Evolutionary conservation across 2,113 vertebrate species (phyloP), one percentile per base, ranked within the genome.

Genomic region (Tringa solitaria): DNA sequence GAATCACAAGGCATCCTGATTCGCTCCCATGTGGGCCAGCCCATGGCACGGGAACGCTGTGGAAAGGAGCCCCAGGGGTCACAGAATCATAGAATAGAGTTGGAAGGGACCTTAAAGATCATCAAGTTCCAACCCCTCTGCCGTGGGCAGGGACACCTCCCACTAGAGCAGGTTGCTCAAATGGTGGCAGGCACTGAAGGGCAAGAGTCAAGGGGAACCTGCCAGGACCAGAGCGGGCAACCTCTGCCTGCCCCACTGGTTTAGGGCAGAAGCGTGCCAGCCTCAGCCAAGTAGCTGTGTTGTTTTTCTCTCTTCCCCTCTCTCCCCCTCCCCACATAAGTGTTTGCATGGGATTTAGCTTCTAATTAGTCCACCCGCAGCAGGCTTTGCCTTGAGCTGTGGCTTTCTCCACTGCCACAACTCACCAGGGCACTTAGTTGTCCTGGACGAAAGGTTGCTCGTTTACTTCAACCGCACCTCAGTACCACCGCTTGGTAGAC

Each of bases 1-100:
- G 73, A 56, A 45, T 43, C 0, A 0, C 73, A 43, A 69, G 22
- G 33, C 79, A 76, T 57, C 70, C 53, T 15, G 27, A 33, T 45
- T 73, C 2, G 0, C 48, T 75, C 12, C 51, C 3, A 0, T 1
- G 5, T 17, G 39, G 69, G 60, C 16, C 87, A 75, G 60, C 39
- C 53, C 13, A 7, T 61, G 63, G 6, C 24, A 37, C 1, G 4
- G 67, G 27, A 41, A 50, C 2, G 1, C 15, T 21, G 67, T 0
- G 2, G 63, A 54, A 16, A 63, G 28, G 8, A 89, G 51, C 39
- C 20, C 17, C 0, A 0, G 19, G 51, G 8, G 20, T 14, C 46
- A 22, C 10, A 46, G 46, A 46, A 46, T 46, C 43, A 18, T 18
- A 45, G 43, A 45, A 45, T 18, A 46, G 19, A 46, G 45, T 46